Evolutionary conservation across 2,113 vertebrate species (phyloP), one percentile per base, ranked within the genome.

Genomic region (Vireo altiloquus): DNA sequence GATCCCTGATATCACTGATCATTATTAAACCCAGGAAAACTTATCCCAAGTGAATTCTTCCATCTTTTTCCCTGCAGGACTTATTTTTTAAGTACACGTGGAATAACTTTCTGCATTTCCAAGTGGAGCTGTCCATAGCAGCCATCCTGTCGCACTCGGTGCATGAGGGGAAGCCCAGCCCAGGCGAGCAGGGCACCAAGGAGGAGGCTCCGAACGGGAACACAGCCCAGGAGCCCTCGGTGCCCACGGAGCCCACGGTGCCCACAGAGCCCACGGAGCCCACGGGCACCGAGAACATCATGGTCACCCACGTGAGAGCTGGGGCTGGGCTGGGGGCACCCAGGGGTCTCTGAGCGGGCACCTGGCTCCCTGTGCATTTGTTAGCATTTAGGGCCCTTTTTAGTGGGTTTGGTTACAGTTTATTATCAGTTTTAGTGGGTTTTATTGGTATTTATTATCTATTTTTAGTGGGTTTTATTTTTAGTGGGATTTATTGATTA

Each of bases 21-120:
- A 9, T 15, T 52, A 11, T n/a, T n/a, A n/a, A 20, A 33, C 12
- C 4, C 2, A 4, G 47, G 17, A 35, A 30, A 5, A 2, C 16
- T 5, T 2, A 15, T 13, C 46, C 11, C 2, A 2, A 49, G 6
- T 69, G 8, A 85, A 15, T 27, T 3, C 15, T 16, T 15, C 61
- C 27, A 1, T 60, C 14, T 54, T 89, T 64, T 74, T 85, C 50
- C 35, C 39, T n/a, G 2, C 94, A 99, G 99, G 99, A 99, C 97
- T 98, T 99, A 94, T 99, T 99, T 97, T 99, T 99, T 97, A 99
- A 99, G 96, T 99, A 99, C 97, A 98, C 98, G 28, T 99, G 99
- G 99, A 99, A 99, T 98, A 99, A 99, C 97, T 99, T 99, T 95
- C 97, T 99, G 98, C 99, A 99, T 98, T 98, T 99, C 98, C 99